Evolutionary conservation across 2,888 invertebrate genomes (phyloP).

Genomic region (Dysmachus trigonus): DNA sequence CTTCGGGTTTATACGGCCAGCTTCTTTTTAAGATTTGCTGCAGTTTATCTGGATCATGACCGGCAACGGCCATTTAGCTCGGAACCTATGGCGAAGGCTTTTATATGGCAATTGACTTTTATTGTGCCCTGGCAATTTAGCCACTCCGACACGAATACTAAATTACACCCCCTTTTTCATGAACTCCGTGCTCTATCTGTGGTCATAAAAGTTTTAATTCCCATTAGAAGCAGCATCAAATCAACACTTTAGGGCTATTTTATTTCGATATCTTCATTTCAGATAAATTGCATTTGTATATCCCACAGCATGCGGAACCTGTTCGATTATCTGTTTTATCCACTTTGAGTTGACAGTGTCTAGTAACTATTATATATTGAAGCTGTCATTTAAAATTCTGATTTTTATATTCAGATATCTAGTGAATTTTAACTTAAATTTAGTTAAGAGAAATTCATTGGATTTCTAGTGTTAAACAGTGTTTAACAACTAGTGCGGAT

Average conservation of each 20-base stretch:
- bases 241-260: neutral
- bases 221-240: neutral
- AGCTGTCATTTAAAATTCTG: too few species aligned
- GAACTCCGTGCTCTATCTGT: neutral
- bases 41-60: neutral
- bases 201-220: constrained; percentile 5
- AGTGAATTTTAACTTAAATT: too few species aligned
- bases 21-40: neutral
- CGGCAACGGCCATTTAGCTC: constrained; percentile 10
- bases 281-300: neutral
- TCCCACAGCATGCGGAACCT: too few species aligned
- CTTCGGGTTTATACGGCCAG: neutral
- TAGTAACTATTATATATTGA: too few species aligned
- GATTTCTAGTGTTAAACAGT: too few species aligned
- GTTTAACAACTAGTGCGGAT: too few species aligned
- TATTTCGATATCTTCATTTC: neutral
- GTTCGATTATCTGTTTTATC: too few species aligned
- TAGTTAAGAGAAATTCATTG: too few species aligned
- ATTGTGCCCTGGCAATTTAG: neutral
- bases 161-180: neutral
- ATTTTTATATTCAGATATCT: too few species aligned
- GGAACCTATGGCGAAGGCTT: constrained; percentile 12
- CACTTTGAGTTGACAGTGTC: too few species aligned
- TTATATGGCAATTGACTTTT: constrained; percentile 36
- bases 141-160: neutral